Evolutionary conservation across 2,797 vertebrate genomes (phyloP).

Genomic region (Anguilla marmorata): DNA sequence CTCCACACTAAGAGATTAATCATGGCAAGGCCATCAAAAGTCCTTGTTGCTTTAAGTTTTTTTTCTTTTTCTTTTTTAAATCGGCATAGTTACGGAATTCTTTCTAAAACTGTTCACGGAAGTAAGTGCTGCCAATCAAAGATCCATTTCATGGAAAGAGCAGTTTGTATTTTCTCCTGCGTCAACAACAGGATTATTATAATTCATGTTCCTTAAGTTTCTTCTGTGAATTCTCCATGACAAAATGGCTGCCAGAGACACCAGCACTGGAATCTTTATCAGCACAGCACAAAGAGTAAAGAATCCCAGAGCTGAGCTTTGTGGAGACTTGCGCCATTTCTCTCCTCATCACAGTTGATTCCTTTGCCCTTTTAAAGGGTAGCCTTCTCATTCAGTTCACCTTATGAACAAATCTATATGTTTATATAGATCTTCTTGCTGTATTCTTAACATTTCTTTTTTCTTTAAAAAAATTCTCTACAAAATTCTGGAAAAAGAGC

Average conservation of each 20-base stretch:
- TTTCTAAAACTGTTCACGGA: slow-evolving; percentile 41
- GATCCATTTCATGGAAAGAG: slow-evolving; percentile 61
- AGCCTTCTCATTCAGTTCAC: slow-evolving; percentile 68
- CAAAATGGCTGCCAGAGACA: slow-evolving; percentile 44
- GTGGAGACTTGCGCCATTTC: slow-evolving; percentile 39
- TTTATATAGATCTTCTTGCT: slow-evolving; percentile 67
- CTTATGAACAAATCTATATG: slow-evolving; percentile 71
- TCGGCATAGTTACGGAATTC: slow-evolving; percentile 7
- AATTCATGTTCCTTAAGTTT: slow-evolving; percentile 43
- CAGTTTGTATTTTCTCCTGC: slow-evolving; percentile 49
- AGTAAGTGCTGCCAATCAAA: slow-evolving; percentile 58
- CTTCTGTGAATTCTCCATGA: slow-evolving; percentile 34
- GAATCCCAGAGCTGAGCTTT: slow-evolving; percentile 49
- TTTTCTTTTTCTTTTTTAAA: slow-evolving; percentile 44
- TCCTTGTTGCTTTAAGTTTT: slow-evolving; percentile 33
- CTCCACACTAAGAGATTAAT: slow-evolving; percentile 68
- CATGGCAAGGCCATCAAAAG: slow-evolving; percentile 56
- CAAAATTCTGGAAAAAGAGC: slow-evolving; percentile 67
- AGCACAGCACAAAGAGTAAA: slow-evolving; percentile 46
- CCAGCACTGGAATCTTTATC: slow-evolving; percentile 55
- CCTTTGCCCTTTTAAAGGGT: slow-evolving; percentile 81
- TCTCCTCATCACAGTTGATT: slow-evolving; percentile 40
- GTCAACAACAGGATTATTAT: slow-evolving; percentile 49
- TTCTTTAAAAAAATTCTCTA: slow-evolving; percentile 65
- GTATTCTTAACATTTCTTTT: slow-evolving; percentile 50